A percentile compares a stretch with the other conserved stretches of the same genome.
phyloP scores from a whole-genome alignment of 2,113 vertebrate genomes.

The Probosciger aterrimus region DNA sequence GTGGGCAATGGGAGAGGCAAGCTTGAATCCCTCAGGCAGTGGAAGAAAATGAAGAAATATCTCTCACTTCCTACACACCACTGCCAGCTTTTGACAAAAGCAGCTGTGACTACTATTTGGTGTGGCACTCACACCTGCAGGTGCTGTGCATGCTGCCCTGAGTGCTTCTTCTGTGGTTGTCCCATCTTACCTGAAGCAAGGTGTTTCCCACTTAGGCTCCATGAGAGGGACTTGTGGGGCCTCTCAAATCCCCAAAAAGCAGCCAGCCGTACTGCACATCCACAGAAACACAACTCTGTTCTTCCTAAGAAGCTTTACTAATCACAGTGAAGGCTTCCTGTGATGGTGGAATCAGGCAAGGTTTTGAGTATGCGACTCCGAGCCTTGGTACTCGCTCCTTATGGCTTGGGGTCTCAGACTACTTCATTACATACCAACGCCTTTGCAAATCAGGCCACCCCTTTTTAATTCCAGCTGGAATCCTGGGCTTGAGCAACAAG shows the following conservation, averaged over 20 bases:
- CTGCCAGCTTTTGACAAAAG: neutral
- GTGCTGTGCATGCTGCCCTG: fast-evolving
- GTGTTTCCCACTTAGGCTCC: neutral
- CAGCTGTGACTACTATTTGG: neutral
- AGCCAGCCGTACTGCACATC: neutral
- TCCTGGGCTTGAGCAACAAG: neutral
- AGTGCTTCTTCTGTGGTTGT: neutral
- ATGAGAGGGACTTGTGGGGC: fast-evolving
- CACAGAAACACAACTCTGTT: neutral
- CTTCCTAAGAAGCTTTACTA: neutral
- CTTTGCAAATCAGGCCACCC: neutral
- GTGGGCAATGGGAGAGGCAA: neutral
- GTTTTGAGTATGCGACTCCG: neutral
- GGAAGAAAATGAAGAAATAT: neutral
- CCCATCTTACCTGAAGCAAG: neutral
- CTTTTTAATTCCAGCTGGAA: neutral
- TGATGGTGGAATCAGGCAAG: fast-evolving
- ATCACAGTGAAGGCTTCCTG: neutral
- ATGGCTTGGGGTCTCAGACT: neutral
- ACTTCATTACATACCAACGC: neutral
- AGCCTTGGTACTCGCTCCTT: neutral
- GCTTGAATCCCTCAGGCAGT: neutral
- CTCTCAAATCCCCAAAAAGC: neutral
- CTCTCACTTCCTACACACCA: neutral
- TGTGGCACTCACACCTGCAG: neutral